Conservation (phyloP, 1,140 invertebrate genomes). For the Chionoecetes opilio region DNA sequence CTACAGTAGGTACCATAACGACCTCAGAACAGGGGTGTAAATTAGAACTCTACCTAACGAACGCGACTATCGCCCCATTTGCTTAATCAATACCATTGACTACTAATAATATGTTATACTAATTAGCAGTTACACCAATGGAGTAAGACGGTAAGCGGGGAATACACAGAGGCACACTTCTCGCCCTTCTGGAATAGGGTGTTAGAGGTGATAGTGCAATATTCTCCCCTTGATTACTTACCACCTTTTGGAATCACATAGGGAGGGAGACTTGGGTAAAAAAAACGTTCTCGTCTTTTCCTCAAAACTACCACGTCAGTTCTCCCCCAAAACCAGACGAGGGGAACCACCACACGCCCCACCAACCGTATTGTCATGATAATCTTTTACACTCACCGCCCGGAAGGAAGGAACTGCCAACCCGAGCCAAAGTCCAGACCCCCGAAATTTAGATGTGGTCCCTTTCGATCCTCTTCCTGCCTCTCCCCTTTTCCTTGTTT, state of each 20-base stretch:
- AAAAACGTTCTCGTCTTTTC: conserved; percentile 66
- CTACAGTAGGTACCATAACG: conserved; percentile 48
- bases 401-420: background rate
- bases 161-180: background rate
- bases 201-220: background rate
- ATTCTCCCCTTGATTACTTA: background rate
- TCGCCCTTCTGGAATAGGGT: background rate
- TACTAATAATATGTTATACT: conserved; percentile 78
- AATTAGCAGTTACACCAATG: conserved; percentile 70
- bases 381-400: background rate
- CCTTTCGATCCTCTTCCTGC: background rate
- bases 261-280: conserved; percentile 54
- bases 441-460: background rate
- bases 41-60: conserved; percentile 70
- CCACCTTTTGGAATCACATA: background rate
- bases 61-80: conserved; percentile 73
- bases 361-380: background rate
- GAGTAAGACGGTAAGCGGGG: conserved; percentile 64
- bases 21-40: conserved; percentile 42
- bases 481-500: background rate
- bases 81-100: conserved; percentile 78
- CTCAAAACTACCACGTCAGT: conserved; percentile 56
- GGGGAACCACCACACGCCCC: background rate
- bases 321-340: conserved; percentile 1
- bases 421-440: background rate